Evolutionary conservation across 2,113 vertebrate genomes (phyloP).

Genomic region (Serinus canaria): DNA sequence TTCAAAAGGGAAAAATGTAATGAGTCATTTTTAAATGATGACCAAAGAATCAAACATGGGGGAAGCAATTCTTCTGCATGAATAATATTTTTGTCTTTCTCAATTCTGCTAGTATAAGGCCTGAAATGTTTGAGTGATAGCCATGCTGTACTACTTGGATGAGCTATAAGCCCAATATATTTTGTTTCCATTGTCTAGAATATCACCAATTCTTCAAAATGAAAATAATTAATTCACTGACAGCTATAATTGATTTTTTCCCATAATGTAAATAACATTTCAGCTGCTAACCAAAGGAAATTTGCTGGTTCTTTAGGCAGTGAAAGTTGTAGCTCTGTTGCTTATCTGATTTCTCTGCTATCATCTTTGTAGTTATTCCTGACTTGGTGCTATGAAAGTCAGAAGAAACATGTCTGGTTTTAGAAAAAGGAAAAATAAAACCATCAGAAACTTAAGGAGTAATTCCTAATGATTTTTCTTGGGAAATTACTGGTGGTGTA

Average conservation of each 20-base stretch:
- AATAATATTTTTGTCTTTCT: conserved; percentile 19
- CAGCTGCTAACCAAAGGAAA: neutral
- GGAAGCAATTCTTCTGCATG: neutral
- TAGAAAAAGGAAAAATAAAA: neutral
- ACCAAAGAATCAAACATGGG: neutral
- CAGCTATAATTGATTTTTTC: neutral
- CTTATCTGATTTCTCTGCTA: neutral
- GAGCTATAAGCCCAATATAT: neutral
- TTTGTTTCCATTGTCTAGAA: neutral
- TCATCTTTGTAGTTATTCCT: neutral
- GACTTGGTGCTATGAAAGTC: neutral
- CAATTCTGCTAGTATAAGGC: neutral
- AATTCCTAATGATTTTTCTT: neutral
- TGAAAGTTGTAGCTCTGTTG: neutral
- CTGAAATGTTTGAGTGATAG: conserved; percentile 19
- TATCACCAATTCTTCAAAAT: neutral
- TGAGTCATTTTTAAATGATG: conserved; percentile 22
- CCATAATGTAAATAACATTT: neutral
- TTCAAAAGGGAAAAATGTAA: neutral
- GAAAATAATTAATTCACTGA: neutral
- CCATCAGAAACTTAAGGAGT: neutral
- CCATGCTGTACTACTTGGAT: neutral
- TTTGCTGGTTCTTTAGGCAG: neutral
- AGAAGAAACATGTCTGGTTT: neutral
- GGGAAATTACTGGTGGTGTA: neutral